phyloP scores from a whole-genome alignment of 1,140 invertebrate genomes.

The Chironomus tepperi region DNA sequence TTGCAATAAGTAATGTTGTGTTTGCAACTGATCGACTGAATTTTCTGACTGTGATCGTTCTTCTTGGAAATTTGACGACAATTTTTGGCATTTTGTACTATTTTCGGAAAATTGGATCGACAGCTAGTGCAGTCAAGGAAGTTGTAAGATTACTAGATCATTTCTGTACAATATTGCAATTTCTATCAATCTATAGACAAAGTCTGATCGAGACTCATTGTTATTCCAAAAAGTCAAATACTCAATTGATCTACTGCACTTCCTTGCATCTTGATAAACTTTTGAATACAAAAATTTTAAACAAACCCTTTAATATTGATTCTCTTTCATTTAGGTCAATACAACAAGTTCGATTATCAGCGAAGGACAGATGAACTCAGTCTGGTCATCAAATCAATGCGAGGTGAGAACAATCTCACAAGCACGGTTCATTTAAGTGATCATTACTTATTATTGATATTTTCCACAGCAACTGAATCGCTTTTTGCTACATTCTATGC shows the following conservation, averaged over 20 bases:
- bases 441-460: background rate
- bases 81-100: background rate
- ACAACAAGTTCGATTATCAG: background rate
- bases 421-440: too few relatives aligned
- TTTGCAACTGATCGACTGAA: background rate
- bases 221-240: too few relatives aligned
- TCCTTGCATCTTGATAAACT: too few relatives aligned
- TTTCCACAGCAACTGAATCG: background rate
- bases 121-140: background rate
- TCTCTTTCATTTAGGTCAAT: background rate
- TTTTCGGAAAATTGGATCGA: background rate
- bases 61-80: background rate
- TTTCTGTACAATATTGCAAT: too few relatives aligned
- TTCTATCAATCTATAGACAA: too few relatives aligned
- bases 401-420: too few relatives aligned
- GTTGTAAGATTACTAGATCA: background rate
- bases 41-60: background rate
- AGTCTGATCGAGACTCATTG: too few relatives aligned
- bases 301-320: too few relatives aligned
- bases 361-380: too few relatives aligned
- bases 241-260: too few relatives aligned
- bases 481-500: background rate
- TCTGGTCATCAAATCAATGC: too few relatives aligned
- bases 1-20: background rate
- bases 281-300: too few relatives aligned